Percentiles rank a stretch among this genome's conserved stretches.
phyloP scores from a whole-genome alignment of 2,113 vertebrate genomes.

The Bos javanicus region DNA sequence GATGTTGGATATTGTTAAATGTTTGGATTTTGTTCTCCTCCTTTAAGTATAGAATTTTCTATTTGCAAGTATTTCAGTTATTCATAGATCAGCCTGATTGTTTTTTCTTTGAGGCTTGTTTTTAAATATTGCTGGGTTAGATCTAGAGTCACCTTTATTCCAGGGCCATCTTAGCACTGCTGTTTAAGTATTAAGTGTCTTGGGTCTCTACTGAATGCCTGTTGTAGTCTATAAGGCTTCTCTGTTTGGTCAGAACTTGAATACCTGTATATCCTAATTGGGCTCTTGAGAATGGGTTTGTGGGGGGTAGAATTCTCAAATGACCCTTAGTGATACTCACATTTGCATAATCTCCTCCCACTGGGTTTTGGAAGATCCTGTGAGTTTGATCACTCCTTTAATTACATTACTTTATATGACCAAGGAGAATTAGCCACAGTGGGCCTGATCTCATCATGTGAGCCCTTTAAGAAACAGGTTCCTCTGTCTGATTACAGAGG shows the following conservation, averaged over 20 bases:
- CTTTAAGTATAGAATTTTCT: not conserved
- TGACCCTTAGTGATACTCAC: not conserved
- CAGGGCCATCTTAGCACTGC: not conserved
- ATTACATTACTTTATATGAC: not conserved
- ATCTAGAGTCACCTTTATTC: not conserved
- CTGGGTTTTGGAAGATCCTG: not conserved
- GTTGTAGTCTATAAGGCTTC: not conserved
- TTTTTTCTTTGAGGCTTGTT: not conserved
- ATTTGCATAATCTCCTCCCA: not conserved
- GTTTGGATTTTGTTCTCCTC: not conserved
- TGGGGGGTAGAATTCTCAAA: not conserved
- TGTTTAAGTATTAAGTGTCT: not conserved
- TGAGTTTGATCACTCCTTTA: not conserved
- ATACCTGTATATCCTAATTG: not conserved
- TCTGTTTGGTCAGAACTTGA: not conserved
- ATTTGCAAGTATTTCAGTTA: not conserved
- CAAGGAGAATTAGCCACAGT: not conserved
- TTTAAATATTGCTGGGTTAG: not conserved
- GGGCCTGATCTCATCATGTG: not conserved
- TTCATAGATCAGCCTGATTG: not conserved
- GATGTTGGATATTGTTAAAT: not conserved
- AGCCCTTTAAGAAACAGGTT: not conserved
- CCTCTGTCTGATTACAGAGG: not conserved
- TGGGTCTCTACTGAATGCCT: not conserved
- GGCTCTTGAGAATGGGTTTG: not conserved